Base-by-base conservation (phyloP, 2,797 vertebrate genomes). In the Lacerta viridis region DNA sequence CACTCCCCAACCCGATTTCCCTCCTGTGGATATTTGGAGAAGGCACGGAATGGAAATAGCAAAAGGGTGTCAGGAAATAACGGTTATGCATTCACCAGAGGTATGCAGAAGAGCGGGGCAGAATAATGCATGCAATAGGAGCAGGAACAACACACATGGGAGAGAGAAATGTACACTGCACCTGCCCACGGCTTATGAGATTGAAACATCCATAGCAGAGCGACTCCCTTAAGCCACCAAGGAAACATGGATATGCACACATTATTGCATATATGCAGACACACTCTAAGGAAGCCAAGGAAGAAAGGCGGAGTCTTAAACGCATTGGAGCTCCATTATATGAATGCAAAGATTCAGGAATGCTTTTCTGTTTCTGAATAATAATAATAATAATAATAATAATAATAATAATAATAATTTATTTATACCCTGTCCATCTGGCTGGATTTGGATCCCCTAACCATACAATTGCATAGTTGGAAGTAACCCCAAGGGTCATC, bases 171-270 rank as follows among this genome's bases (percentile, higher is more conserved):
- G 4, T 8, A 23, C 78, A 79, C 2, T n/a, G 76, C 69, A 84
- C 66, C 23, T 88, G 77, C 87, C 87, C 68, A 61, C 50, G 33
- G 43, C 46, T n/a, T 36, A n/a, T 15, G 39, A 59, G 43, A 43
- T 75, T 29, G 43, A 61, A 27, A 46, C 43, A 41, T 10, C 43
- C 59, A 68, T 5, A 20, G 50, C 61, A 59, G 1, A 8, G 20
- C 23, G n/a, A 50, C 29, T 72, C 50, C 33, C 25, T 80, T 50
- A 39, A 79, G 74, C 29, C 71, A 74, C 72, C 59, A 69, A 11
- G 27, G 41, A 71, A 82, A 61, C 59, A 85, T 9, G 29, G 13
- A 75, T 13, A 8, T 43, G 5, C 7, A 29, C 23, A 55, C 27
- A 75, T 64, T 3, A 43, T 25, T 64, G 64, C 66, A 76, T 4